These are phyloP conservation scores for Alcedo atthis DNA, from an alignment of 2,797 vertebrate genomes.

Conservation along the genomic window DNA sequence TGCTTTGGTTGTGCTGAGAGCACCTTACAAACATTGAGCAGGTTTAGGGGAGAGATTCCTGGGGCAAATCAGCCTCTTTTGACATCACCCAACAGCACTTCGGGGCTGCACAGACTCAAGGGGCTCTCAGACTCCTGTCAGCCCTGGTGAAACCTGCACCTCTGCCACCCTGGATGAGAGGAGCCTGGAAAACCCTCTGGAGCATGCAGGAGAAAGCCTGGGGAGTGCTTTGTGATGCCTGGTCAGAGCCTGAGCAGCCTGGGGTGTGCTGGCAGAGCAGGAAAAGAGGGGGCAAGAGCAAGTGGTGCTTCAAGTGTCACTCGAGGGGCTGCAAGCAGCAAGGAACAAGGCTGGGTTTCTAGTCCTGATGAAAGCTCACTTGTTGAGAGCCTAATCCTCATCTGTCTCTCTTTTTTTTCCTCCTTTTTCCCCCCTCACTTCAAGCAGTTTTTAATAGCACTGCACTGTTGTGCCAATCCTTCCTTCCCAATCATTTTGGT, in stretches of 20 bases:
- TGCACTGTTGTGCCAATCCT: background rate
- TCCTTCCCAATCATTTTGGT: slow-evolving; percentile 6
- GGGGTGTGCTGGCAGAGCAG: background rate
- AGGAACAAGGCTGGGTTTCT: slow-evolving; percentile 23
- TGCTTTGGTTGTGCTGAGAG: background rate
- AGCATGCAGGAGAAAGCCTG: background rate
- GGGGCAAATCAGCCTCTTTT: background rate
- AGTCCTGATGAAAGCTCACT: slow-evolving; percentile 12
- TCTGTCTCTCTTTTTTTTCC: background rate
- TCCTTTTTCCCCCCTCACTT: background rate
- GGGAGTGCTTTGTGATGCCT: background rate
- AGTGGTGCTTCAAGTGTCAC: background rate
- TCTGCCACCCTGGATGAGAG: background rate
- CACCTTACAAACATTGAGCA: background rate
- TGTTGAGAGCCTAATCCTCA: background rate
- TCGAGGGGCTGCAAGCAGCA: background rate
- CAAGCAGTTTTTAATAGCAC: slow-evolving; percentile 36
- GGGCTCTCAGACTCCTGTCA: background rate
- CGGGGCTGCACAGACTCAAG: background rate
- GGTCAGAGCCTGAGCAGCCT: background rate
- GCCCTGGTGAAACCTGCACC: background rate
- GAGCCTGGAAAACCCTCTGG: background rate
- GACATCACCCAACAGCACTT: background rate
- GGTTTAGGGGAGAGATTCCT: background rate
- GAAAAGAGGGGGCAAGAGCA: background rate